Evolutionary conservation across 2,113 vertebrate genomes (phyloP), one percentile per base, ranked within the genome.

Genomic region (Myotis davidii): DNA sequence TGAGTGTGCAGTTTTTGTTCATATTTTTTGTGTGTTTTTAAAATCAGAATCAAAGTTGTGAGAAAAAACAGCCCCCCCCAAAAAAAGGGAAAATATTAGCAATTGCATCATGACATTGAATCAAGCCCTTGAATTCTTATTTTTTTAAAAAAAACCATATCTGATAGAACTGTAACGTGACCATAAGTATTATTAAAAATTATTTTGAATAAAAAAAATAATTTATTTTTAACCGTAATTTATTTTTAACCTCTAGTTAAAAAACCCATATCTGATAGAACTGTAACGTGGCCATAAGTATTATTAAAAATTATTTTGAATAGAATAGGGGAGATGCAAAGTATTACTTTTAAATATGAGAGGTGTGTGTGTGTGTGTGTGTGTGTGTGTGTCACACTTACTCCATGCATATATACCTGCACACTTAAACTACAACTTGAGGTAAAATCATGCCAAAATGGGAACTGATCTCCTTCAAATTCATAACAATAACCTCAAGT

Each of bases 301-400:
- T 79, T 94, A 73, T 54, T n/a, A 27, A 93, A 93, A 83, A 76
- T 32, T 9, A 1, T 81, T 92, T 90, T 90, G 25, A 88, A 76
- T 42, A 42, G 3, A 77, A 32, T 88, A 92, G 9, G 20, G 27
- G 45, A 85, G 20, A 34, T 11, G 5, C 4, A 45, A 86, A 79
- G 65, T 7, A 12, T 73, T 76, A 5, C 32, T 76, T 61, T 48
- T 27, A 78, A 91, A 81, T 76, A 56, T 32, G 20, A 90, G 21
- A 2, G 0, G 5, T 72, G 37, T 48, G 32, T 70, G 20, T 45
- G 72, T 54, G 18, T 7, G 8, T 52, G 27, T 56, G 42, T 21
- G 7, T 61, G 12, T 37, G 83, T 74, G 10, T 6, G 2, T 5
- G 9, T 45, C 2, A 48, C 13, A 39, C 7, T 29, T 70, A 42